Conservation (phyloP, 2,888 invertebrate genomes). For the Acronicta aceris region DNA sequence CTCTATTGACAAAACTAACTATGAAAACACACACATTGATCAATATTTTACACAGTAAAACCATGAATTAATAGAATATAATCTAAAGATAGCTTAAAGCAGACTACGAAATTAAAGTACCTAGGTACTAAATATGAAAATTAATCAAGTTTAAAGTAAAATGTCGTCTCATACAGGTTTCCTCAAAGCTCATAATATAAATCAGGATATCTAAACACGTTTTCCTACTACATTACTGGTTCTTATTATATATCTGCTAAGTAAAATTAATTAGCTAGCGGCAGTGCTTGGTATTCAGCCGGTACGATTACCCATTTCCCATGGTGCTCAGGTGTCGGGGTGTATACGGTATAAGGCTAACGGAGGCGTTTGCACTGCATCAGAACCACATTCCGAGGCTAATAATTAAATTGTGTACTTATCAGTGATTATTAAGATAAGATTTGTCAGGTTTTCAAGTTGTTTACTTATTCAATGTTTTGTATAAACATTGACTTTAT, state of each 20-base stretch:
- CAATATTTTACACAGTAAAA: too few species aligned
- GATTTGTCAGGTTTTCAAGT: neutral
- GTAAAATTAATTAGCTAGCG: constrained; percentile 25
- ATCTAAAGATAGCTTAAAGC: too few species aligned
- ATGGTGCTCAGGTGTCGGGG: constrained; percentile 33
- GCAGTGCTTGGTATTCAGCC: neutral
- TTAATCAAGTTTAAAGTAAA: neutral
- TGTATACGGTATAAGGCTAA: constrained; percentile 43
- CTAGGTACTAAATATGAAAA: too few species aligned
- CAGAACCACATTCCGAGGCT: constrained; percentile 42
- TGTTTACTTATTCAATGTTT: too few species aligned
- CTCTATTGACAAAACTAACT: too few species aligned
- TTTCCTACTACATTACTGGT: constrained; percentile 14
- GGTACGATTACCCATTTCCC: constrained; percentile 52
- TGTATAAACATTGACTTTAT: too few species aligned
- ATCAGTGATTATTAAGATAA: constrained; percentile 10
- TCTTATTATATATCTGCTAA: constrained; percentile 25
- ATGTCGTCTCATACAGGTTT: constrained; percentile 18
- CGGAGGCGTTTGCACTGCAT: constrained; percentile 27
- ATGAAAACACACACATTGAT: too few species aligned
- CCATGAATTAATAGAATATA: too few species aligned
- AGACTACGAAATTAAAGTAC: too few species aligned
- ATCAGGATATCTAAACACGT: constrained; percentile 24
- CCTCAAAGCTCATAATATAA: constrained; percentile 1
- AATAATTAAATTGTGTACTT: constrained; percentile 13